Evolutionary conservation across 2,113 vertebrate species (phyloP), one percentile per base, ranked within the genome.

Genomic region (Poeciliopsis turrubarensis): DNA sequence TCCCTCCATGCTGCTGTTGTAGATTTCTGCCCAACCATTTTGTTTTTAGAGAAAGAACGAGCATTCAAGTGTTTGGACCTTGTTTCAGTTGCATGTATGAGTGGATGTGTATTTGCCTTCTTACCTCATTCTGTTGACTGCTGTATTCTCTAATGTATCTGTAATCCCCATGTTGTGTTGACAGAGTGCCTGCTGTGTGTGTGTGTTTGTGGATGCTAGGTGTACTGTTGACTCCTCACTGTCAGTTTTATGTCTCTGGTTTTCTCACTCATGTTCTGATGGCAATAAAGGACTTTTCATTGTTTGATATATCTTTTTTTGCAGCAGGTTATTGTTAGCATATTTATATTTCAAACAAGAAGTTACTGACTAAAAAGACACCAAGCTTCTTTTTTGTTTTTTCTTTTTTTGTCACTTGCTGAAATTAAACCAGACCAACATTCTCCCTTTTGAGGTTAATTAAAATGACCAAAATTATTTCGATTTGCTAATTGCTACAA

Each of bases 231-330:
- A 90, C 89, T 89, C 86, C 81, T 89, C 82, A 88, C 88, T 91
- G 89, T 92, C 91, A 85, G 86, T 89, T 83, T 90, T 90, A 4
- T 91, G 87, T 93, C 86, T 89, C 82, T 90, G 88, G 89, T 90
- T 90, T 91, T 92, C 87, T 88, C 90, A 88, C 89, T 90, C 86
- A 90, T 94, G 90, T 92, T 92, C 92, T 94, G 91, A 92, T 92
- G 92, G 91, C 91, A 93, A 93, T 94, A 94, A 93, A 92, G 90
- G 90, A 93, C 90, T 93, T 93, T 93, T 93, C 91, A 93, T 93
- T 92, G 91, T 93, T 93, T 93, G 87, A 87, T 92, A 91, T 79
- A 89, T 29, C 73, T 63, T 82, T 83, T 83, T 83, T 82, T 73
- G 68, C 51, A 83, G 29, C 27, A 3, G 32, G 32, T 60, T 60